Percentiles rank a stretch among this genome's conserved stretches.
Evolutionary conservation across 2,888 invertebrate genomes (phyloP).

Genomic region (Platycnemis pennipes): DNA sequence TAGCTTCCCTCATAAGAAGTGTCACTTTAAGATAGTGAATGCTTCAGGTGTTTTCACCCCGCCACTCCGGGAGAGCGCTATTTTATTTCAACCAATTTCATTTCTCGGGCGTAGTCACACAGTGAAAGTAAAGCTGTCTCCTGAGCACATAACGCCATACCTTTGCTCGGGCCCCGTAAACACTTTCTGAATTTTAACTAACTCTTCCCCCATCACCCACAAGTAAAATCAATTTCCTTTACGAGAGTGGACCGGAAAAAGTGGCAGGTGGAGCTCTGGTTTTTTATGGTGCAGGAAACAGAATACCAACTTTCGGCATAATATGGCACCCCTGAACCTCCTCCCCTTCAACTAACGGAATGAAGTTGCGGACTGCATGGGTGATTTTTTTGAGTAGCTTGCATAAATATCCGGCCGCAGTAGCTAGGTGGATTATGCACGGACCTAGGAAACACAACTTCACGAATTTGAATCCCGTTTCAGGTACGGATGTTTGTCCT

Average conservation of each 20-base stretch:
- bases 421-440: too few species aligned
- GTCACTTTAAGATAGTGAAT: not conserved
- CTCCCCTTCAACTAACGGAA: not conserved
- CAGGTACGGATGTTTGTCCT: too few species aligned
- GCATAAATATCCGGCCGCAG: not conserved
- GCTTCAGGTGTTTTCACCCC: not conserved
- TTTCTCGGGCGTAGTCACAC: not conserved
- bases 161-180: not conserved
- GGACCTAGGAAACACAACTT: too few species aligned
- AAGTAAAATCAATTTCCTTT: conserved; percentile 38
- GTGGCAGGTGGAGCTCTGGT: not conserved
- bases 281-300: conserved; percentile 19
- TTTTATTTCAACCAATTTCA: conserved; percentile 13
- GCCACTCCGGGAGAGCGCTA: not conserved
- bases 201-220: not conserved
- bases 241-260: conserved; percentile 34
- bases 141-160: not conserved
- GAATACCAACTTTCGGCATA: not conserved
- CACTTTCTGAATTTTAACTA: conserved; percentile 42
- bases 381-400: not conserved
- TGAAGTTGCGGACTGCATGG: not conserved
- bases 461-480: too few species aligned
- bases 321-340: not conserved
- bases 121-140: not conserved
- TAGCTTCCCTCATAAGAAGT: not conserved